A percentile compares a stretch with the other conserved stretches of the same genome.
Evolutionary conservation across 2,888 invertebrate species (phyloP).

Genomic region (Microctonus brassicae): DNA sequence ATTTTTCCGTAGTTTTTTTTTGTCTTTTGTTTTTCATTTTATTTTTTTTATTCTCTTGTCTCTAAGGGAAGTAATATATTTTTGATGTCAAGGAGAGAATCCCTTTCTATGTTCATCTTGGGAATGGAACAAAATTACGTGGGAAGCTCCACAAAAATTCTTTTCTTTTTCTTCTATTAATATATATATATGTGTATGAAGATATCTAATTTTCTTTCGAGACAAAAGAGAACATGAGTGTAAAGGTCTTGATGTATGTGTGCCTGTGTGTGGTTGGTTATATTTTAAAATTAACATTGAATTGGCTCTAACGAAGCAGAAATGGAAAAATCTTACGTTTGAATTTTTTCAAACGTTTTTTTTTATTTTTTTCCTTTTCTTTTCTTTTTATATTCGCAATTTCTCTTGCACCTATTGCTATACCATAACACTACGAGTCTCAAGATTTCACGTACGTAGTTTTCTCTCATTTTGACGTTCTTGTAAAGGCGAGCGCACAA

Average conservation of each 20-base stretch:
- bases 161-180: neutral
- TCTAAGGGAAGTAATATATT: neutral
- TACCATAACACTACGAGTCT: constrained; percentile 28
- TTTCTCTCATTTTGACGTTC: constrained; percentile 20
- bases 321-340: constrained; percentile 16
- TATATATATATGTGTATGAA: neutral
- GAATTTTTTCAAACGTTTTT: constrained; percentile 31
- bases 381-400: neutral
- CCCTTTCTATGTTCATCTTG: constrained; percentile 3
- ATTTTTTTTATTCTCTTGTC: neutral
- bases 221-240: neutral
- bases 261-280: constrained; percentile 25
- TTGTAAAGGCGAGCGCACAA: constrained; percentile 1
- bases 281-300: constrained; percentile 37
- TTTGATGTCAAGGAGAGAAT: constrained; percentile 4
- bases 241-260: neutral
- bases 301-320: constrained; percentile 49
- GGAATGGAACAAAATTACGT: constrained; percentile 3
- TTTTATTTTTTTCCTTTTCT: constrained; percentile 15
- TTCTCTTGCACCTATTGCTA: constrained; percentile 8
- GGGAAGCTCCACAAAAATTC: neutral
- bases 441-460: constrained; percentile 35
- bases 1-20: constrained; percentile 15
- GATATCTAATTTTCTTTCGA: neutral
- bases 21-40: constrained; percentile 14